Conservation (phyloP, 2,888 invertebrate genomes). For the Zaprionus obscuricornis region DNA sequence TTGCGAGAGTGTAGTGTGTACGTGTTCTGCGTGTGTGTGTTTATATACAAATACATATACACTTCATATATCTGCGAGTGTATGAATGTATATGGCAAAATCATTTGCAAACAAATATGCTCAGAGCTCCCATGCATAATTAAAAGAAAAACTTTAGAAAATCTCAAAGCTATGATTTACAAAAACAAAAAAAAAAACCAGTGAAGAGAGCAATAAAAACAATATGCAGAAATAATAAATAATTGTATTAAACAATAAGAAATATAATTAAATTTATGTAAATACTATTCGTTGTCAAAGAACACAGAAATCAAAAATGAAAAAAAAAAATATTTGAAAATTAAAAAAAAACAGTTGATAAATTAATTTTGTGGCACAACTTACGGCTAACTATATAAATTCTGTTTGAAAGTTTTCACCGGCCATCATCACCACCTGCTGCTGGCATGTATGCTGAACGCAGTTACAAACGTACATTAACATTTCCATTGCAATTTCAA, state of each 20-base stretch:
- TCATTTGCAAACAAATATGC: conserved; percentile 56
- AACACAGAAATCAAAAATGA: no score
- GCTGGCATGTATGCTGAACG: conserved; percentile 7
- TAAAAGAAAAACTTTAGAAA: conserved; percentile 42
- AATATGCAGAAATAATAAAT: conserved; percentile 15
- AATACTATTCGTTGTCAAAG: no score
- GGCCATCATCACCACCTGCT: no score
- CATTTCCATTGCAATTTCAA: no score
- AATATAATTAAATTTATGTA: no score
- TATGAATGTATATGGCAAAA: conserved; percentile 37
- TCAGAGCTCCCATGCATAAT: conserved; percentile 52
- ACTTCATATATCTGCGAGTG: conserved; percentile 36
- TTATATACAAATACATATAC: conserved; percentile 34
- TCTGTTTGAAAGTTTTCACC: no score
- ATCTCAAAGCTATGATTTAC: no score
- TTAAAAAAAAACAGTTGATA: no score
- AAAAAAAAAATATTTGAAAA: no score
- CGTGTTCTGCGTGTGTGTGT: conserved; percentile 30
- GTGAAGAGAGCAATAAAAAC: neutral
- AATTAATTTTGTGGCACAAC: no score
- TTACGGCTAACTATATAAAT: no score
- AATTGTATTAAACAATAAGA: neutral
- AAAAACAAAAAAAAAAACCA: conserved; percentile 1
- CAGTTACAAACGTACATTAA: neutral
- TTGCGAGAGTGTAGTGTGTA: conserved; percentile 16